These are phyloP conservation scores for Catharus ustulatus DNA, from an alignment of 2,797 vertebrate genomes.

Conservation along the genomic window DNA sequence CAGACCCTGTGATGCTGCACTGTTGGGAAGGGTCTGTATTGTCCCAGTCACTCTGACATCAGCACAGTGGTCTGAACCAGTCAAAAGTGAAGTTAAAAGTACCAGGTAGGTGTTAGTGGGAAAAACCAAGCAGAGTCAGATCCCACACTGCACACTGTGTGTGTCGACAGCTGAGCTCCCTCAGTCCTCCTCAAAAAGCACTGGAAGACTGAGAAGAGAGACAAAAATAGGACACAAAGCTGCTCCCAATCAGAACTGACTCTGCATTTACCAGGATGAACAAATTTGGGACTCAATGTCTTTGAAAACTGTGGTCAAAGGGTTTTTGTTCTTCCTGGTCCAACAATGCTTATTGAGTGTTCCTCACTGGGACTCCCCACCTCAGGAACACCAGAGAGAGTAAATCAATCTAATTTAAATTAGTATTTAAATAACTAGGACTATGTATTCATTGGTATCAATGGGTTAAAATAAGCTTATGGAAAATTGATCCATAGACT, in stretches of 20 bases:
- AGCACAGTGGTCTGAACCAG: not conserved
- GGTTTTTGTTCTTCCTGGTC: not conserved
- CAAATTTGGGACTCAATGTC: not conserved
- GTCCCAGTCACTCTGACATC: not conserved
- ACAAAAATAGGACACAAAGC: not conserved
- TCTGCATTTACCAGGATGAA: conserved; percentile 11
- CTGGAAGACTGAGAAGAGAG: not conserved
- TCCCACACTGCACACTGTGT: not conserved
- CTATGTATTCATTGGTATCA: not conserved
- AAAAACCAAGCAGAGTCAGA: not conserved
- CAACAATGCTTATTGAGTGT: not conserved
- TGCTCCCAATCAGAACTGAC: not conserved
- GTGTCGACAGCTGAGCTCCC: not conserved
- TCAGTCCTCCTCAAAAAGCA: not conserved
- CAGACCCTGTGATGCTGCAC: accelerated
- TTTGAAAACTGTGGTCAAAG: not conserved
- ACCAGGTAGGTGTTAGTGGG: no score
- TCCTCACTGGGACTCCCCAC: not conserved
- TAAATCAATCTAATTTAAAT: not conserved
- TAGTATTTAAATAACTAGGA: not conserved
- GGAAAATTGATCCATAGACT: not conserved
- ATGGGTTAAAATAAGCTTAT: not conserved
- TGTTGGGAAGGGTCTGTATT: not conserved
- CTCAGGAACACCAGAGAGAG: not conserved
- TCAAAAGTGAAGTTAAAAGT: not conserved